Evolutionary conservation across 2,113 vertebrate species (phyloP).

Genomic region (Megalops atlanticus): DNA sequence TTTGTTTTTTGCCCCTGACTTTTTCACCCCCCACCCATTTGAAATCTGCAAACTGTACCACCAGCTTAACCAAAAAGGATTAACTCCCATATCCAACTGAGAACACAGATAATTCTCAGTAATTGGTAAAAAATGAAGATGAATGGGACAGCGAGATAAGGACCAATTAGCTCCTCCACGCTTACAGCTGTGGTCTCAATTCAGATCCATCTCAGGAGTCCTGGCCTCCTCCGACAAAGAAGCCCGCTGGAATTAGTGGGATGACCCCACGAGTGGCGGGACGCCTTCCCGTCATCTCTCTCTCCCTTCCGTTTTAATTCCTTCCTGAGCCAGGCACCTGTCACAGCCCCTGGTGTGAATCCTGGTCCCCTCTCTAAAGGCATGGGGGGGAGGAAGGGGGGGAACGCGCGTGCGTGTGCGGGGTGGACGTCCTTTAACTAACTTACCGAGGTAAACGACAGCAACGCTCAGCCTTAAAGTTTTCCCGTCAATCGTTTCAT

Average conservation of each 20-base stretch:
- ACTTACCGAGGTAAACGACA: slow-evolving; percentile 74
- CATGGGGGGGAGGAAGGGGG: too few species aligned
- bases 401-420: slow-evolving; percentile 61
- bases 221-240: slow-evolving; percentile 83
- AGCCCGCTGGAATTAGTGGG: slow-evolving; percentile 82
- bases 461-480: slow-evolving; percentile 81
- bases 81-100: slow-evolving; percentile 99
- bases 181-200: slow-evolving; percentile 99
- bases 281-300: slow-evolving; percentile 81
- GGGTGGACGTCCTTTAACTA: slow-evolving; percentile 72
- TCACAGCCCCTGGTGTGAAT: slow-evolving; percentile 76
- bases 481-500: slow-evolving; percentile 91
- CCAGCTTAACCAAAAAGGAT: slow-evolving; percentile 99
- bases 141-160: slow-evolving; percentile 99
- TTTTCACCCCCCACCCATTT: slow-evolving; percentile 77
- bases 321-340: slow-evolving; percentile 80
- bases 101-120: slow-evolving; percentile 99
- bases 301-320: slow-evolving; percentile 72
- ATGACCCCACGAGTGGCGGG: slow-evolving; percentile 78
- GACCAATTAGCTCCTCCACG: slow-evolving; percentile 99
- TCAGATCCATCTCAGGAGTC: slow-evolving; percentile 95
- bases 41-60: slow-evolving; percentile 98
- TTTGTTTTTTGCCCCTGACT: slow-evolving; percentile 78
- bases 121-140: slow-evolving; percentile 99
- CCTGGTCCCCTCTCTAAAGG: slow-evolving; percentile 56